Conservation (phyloP, 2,113 vertebrate genomes). For the Tricholaema leucomelas region DNA sequence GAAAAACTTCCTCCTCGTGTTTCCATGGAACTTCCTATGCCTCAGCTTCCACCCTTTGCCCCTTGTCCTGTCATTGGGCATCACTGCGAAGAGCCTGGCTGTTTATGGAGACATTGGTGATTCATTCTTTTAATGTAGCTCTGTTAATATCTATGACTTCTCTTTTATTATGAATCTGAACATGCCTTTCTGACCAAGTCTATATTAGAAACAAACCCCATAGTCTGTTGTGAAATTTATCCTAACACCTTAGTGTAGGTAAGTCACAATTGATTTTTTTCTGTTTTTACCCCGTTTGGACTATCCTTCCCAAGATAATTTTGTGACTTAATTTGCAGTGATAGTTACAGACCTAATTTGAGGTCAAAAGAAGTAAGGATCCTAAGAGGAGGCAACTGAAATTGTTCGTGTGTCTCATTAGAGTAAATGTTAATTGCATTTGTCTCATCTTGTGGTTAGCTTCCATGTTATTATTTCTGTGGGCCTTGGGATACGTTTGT, state of each 20-base stretch:
- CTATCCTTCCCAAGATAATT: background rate
- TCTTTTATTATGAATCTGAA: background rate
- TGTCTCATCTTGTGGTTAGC: background rate
- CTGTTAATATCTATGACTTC: background rate
- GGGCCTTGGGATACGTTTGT: background rate
- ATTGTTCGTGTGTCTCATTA: background rate
- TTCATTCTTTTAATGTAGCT: background rate
- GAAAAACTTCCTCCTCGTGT: no score
- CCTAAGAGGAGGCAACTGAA: background rate
- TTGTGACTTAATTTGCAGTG: background rate
- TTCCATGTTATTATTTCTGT: background rate
- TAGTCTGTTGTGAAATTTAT: background rate
- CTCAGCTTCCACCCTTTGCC: no score
- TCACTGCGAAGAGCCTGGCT: no score
- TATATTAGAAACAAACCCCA: background rate
- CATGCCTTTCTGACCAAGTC: background rate
- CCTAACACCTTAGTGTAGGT: background rate
- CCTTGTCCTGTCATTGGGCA: no score
- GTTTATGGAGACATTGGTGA: background rate
- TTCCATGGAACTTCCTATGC: no score
- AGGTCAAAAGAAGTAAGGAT: background rate
- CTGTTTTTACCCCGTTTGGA: background rate
- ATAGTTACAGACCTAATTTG: background rate
- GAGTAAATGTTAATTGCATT: background rate
- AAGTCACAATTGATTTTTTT: background rate